Evolutionary conservation across 2,888 invertebrate genomes (phyloP), one percentile per base, ranked within the genome.

Genomic region (Eucriotettix oculatus): DNA sequence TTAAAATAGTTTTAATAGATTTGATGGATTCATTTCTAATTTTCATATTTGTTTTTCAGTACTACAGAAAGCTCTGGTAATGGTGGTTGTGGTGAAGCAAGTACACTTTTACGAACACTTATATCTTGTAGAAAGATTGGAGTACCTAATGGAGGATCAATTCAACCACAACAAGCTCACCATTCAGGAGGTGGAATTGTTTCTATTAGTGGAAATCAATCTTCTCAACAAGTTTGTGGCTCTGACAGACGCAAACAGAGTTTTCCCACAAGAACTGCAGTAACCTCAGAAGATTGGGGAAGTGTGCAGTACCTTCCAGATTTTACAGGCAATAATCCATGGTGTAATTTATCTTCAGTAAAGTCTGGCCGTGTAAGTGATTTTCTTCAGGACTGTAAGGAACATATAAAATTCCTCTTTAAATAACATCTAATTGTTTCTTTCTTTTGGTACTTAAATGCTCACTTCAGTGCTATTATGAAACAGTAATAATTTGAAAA

Each of bases 61-160:
- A 29, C 29, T 29, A 29, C 29, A 29, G 29, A 29, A 29, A 29
- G 29, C 29, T 29, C 29, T 2, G 29, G 29, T 29, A 29, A 29
- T 12, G 59, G 61, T 42, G 61, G 54, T 56, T 79, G 80, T 60
- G 86, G 84, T 29, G 87, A 87, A 71, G 85, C 88, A 53, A 85
- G 87, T 61, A 87, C 87, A 71, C 73, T 90, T 53, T 74, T 90
- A 41, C 77, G 87, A 66, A 82, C 86, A 68, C 76, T 90, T 68
- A 88, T 89, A 68, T 87, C 84, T 71, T 87, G 85, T 73, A 79
- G 86, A 67, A 84, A 85, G 68, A 78, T 87, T 64, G 85, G 84
- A 56, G 83, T 84, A 75, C 84, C 86, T 41, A 29, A 29, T 29
- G 29, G 29, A 29, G 62, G 62, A 16, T 16, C 56, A 11, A 62